Evolutionary conservation across 37 sponge, comb jelly and placozoan species (phyloP), one percentile per base, ranked within the genome.

Genomic region (Axinella damicornis): DNA sequence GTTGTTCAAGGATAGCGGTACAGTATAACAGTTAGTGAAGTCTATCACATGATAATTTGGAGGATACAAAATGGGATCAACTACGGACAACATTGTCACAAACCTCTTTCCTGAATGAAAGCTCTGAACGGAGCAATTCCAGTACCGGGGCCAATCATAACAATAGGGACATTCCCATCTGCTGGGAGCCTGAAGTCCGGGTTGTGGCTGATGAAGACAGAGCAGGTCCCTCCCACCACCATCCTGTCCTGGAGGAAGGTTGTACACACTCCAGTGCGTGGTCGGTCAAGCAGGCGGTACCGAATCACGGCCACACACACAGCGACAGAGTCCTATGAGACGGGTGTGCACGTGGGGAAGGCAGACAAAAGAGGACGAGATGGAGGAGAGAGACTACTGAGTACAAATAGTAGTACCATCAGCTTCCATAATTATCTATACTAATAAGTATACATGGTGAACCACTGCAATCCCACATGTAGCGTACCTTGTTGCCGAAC

Each of bases 121-220:
- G 90, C 85, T 66, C 90, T 78, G 60, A 90, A 90, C 0, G 90
- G 90, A 62, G 90, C 90, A 21, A 89, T 76, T 27, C 89, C 89
- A 38, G 89, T 89, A 25, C 89, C 89, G 16, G 89, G 89, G 1
- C 90, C 90, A 54, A 90, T 90, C 90, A 90, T 84, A 53, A 90
- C 84, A 13, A 84, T 69, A 63, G 85, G 90, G 27, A 79, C n/a
- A 16, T 74, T 69, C 59, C 74, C 79, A 55, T 83, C 69, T 19
- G 19, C 13, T 35, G 90, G 90, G 18, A 90, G 66, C 36, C 90
- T 61, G 75, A 90, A 90, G 74, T 90, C 85, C 0, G 79, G 90
- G 60, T 90, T 90, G 56, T 57, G 63, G 24, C 85, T 83, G 38
- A 89, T 89, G 66, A 89, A 89, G 24, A 89, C 84, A 2, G 89